Percentiles rank a stretch among this genome's conserved stretches.
Evolutionary conservation across 2,797 vertebrate species (phyloP).

Genomic region (Acomys russatus): DNA sequence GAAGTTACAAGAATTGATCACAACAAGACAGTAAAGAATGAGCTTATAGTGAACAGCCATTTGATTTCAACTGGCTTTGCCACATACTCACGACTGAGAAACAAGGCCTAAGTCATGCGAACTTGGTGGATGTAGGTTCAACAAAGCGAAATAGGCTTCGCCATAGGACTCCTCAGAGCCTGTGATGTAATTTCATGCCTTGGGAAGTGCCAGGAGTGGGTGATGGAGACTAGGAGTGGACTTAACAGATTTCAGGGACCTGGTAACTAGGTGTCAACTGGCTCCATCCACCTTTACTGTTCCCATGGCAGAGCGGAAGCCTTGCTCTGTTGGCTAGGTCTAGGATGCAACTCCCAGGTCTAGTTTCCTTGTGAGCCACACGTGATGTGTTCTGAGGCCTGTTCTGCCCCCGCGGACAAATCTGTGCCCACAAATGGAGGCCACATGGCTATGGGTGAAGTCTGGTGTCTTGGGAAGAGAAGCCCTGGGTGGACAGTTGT

Average conservation of each 20-base stretch:
- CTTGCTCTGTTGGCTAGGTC: neutral
- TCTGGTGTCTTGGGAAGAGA: neutral
- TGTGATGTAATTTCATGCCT: neutral
- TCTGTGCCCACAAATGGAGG: neutral
- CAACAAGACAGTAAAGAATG: neutral
- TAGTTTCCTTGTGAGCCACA: neutral
- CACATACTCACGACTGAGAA: slow-evolving; percentile 5
- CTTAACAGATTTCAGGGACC: neutral
- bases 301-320: neutral
- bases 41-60: neutral
- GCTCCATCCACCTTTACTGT: neutral
- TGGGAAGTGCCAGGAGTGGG: neutral
- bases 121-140: neutral
- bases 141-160: slow-evolving; percentile 14
- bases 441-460: neutral
- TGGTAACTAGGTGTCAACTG: neutral
- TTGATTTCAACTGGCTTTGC: slow-evolving; percentile 23
- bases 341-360: neutral
- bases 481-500: neutral
- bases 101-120: neutral
- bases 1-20: slow-evolving; percentile 31
- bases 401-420: neutral
- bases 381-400: slow-evolving; percentile 3
- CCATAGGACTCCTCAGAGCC: slow-evolving; percentile 11
- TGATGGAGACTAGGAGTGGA: neutral